Conservation (phyloP, 2,888 invertebrate species). For the Troilus luridus region DNA sequence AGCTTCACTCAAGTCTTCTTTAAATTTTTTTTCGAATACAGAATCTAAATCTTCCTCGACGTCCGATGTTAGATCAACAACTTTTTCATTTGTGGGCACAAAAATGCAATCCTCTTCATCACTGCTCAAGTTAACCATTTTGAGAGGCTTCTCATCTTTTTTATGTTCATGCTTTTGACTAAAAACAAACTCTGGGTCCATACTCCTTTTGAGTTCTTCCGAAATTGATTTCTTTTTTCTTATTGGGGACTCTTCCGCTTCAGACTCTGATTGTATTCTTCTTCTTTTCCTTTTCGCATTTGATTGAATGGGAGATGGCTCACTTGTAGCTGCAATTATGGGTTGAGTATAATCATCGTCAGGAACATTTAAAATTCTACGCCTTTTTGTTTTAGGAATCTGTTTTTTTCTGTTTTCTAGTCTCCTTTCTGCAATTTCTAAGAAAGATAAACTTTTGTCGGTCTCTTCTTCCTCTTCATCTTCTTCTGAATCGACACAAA, state of each 20-base stretch:
- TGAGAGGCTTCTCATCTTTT: neutral
- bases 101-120: constrained; percentile 16
- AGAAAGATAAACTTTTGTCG: constrained; percentile 70
- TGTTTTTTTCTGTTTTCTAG: constrained; percentile 60
- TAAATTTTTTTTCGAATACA: constrained; percentile 12
- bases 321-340: neutral
- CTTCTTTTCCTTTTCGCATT: constrained; percentile 12
- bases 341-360: neutral
- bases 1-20: constrained; percentile 35
- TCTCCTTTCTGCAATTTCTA: constrained; percentile 72
- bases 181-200: neutral
- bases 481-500: constrained; percentile 76
- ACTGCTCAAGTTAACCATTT: neutral
- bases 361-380: constrained; percentile 57
- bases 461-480: constrained; percentile 69
- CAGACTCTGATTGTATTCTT: constrained; percentile 48
- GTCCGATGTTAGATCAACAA: neutral
- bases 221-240: neutral
- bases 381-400: constrained; percentile 58
- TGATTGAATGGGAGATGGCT: neutral
- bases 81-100: neutral
- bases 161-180: neutral
- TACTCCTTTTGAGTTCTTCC: neutral
- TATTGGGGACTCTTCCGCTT: constrained; percentile 29
- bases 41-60: constrained; percentile 8